Base-by-base conservation (phyloP, 2,797 vertebrate genomes). In the Picus viridis region DNA sequence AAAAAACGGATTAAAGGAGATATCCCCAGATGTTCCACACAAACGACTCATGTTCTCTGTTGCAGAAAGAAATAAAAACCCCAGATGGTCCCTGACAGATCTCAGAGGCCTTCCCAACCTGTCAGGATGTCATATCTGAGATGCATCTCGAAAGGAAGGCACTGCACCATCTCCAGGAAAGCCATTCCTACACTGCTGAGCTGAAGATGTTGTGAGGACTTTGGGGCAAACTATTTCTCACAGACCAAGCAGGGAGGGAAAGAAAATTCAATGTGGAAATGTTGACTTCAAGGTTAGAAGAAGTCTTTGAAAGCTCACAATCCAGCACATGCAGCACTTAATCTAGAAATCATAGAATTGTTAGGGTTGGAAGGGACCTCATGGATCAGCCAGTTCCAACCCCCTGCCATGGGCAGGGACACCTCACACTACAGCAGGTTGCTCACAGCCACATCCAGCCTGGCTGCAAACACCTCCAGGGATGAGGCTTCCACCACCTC, bases 11-110 rank as follows among this genome's bases (percentile, higher is more conserved):
- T 94, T 86, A 95, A 89, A 88, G 0, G 0, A 84, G 93, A 88
- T 91, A 90, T 39, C 77, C 64, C 81, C 91, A 96, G 91, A 94
- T 91, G 94, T 93, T 91, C 58, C 64, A 32, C 54, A 71, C 54
- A 84, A 92, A 86, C 8, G 3, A 82, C 45, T 86, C 54, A 5
- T 70, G 26, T 20, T 91, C 39, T 79, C 74, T 82, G 27, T 68
- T 82, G 64, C 34, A 49, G 56, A 58, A 90, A 58, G 64, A 32
- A 13, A 39, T 62, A 70, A 61, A 78, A 85, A n/a, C 0, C 22
- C 58, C 87, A 82, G 74, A 81, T 49, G 43, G 74, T 82, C 30
- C 43, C n/a, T 92, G 59, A 4, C 84, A 78, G 10, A 30, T 51
- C 67, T 59, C 27, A 70, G 83, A 76, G 51, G 9, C 58, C 32